A percentile compares a stretch with the other conserved stretches of the same genome.
Conservation (phyloP, 2,797 vertebrate genomes). For the Muscicapa comitata region DNA sequence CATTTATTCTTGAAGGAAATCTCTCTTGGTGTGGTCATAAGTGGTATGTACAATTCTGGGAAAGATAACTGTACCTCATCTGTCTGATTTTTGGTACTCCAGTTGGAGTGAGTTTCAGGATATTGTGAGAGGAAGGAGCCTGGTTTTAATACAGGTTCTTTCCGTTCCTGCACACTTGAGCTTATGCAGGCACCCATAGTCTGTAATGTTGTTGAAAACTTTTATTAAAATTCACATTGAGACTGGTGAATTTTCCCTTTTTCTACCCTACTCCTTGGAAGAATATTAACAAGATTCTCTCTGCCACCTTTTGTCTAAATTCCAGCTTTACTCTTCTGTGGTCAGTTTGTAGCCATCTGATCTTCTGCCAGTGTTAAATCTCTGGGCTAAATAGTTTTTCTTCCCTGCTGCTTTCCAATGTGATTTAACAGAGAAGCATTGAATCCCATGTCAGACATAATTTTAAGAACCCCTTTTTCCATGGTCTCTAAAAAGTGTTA, state of each 20-base stretch:
- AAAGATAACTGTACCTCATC: not conserved
- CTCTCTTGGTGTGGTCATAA: not conserved
- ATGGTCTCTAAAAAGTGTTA: not conserved
- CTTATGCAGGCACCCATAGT: not conserved
- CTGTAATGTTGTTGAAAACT: not conserved
- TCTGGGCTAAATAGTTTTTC: not conserved
- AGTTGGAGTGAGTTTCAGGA: not conserved
- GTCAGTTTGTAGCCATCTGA: not conserved
- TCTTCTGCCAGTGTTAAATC: not conserved
- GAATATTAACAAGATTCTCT: not conserved
- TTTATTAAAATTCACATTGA: not conserved
- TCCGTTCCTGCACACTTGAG: not conserved
- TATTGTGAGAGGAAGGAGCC: not conserved
- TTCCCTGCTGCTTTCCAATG: not conserved
- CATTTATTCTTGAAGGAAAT: not conserved
- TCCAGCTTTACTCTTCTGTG: not conserved
- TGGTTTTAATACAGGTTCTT: not conserved
- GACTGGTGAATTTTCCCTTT: not conserved
- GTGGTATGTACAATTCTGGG: not conserved
- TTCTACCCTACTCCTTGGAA: not conserved
- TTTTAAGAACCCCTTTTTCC: not conserved
- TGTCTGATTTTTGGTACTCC: not conserved
- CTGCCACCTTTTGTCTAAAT: not conserved
- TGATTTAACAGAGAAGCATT: not conserved
- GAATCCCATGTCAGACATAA: not conserved